phyloP scores from a whole-genome alignment of 2,113 vertebrate species.

The Nothoprocta perdicaria region DNA sequence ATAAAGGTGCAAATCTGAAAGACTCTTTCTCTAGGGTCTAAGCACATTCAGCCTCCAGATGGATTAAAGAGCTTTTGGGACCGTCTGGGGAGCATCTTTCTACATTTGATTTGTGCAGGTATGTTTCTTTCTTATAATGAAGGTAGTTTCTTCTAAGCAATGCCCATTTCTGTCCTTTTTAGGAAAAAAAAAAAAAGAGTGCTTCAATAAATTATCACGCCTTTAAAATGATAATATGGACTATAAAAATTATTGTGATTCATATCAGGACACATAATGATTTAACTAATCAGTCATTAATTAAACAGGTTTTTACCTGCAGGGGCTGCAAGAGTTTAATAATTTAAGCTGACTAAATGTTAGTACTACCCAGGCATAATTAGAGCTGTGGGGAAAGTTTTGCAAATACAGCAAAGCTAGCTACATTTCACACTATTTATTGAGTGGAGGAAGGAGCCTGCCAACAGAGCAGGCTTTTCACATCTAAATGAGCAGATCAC shows the following conservation, averaged over 20 bases:
- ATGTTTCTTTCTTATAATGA: background rate
- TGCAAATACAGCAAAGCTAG: constrained; percentile 57
- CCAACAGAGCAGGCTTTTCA: background rate
- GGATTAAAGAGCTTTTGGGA: background rate
- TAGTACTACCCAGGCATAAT: constrained; percentile 66
- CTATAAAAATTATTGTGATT: constrained; percentile 71
- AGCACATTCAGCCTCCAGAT: background rate
- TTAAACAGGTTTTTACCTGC: constrained; percentile 73
- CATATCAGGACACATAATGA: constrained; percentile 66
- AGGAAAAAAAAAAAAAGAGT: background rate
- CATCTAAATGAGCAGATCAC: background rate
- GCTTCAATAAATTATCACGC: constrained; percentile 66
- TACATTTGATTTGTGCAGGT: background rate
- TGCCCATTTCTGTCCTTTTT: background rate
- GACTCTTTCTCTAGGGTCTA: background rate
- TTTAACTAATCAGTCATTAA: constrained; percentile 76
- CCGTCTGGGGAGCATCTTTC: background rate
- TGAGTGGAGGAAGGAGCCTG: constrained; percentile 17
- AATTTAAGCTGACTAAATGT: constrained; percentile 74
- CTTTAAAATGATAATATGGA: constrained; percentile 78
- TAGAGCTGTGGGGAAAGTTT: constrained; percentile 72
- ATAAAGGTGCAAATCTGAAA: background rate
- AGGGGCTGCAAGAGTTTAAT: constrained; percentile 67
- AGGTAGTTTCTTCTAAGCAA: background rate
- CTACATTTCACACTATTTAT: constrained; percentile 61